Conservation (phyloP, 1,140 invertebrate genomes). For the Phenacoccus solenopsis region DNA sequence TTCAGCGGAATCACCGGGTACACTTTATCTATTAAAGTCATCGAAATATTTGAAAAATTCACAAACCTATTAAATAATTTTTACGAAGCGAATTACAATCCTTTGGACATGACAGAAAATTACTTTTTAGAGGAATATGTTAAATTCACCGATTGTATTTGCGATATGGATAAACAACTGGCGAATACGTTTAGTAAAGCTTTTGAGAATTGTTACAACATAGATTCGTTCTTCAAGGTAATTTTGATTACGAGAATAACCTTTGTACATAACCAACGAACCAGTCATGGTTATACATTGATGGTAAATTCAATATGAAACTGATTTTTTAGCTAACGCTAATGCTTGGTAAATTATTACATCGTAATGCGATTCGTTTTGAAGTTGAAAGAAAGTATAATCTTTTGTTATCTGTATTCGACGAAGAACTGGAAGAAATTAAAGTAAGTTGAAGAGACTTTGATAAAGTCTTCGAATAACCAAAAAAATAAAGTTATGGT, state of each 20-base stretch:
- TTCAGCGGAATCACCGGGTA: constrained; percentile 64
- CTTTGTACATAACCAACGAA: no score
- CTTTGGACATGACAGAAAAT: constrained; percentile 51
- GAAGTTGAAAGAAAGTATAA: neutral
- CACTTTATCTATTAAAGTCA: constrained; percentile 40
- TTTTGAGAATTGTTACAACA: constrained; percentile 60
- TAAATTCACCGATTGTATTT: constrained; percentile 41
- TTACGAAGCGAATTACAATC: constrained; percentile 51
- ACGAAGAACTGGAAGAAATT: neutral
- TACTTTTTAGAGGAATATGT: constrained; percentile 48
- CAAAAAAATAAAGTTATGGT: no score
- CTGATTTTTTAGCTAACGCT: constrained; percentile 20
- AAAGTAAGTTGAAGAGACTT: neutral
- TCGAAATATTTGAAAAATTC: constrained; percentile 56
- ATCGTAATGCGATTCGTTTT: neutral
- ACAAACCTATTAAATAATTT: constrained; percentile 52
- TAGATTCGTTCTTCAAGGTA: constrained; percentile 49
- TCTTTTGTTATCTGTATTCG: neutral
- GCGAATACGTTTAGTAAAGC: constrained; percentile 60
- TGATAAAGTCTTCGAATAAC: no score
- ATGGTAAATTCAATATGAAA: no score
- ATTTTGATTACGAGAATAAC: no score
- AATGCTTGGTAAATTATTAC: constrained; percentile 14
- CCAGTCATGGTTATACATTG: no score
- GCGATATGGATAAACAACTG: constrained; percentile 57